These are phyloP conservation scores for Anomalospiza imberbis DNA, from an alignment of 2,797 vertebrate species.

Conservation along the genomic window DNA sequence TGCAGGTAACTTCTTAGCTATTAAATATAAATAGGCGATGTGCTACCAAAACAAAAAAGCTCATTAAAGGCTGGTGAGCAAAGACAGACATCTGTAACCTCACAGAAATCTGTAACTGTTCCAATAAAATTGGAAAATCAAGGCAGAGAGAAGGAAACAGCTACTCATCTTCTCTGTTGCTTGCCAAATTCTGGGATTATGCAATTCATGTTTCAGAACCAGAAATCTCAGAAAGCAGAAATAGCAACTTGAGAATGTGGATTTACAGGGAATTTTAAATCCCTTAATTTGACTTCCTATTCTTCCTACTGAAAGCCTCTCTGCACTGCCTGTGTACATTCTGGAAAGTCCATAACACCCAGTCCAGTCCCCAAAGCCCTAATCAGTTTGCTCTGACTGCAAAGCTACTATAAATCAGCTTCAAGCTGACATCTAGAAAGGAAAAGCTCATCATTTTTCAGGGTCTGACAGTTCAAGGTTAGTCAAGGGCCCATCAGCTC, in stretches of 20 bases:
- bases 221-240: background rate
- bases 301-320: background rate
- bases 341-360: background rate
- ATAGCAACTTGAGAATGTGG: background rate
- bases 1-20: background rate
- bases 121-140: background rate
- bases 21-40: background rate
- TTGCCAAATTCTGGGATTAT: background rate
- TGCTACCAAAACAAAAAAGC: background rate
- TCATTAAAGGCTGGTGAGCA: background rate
- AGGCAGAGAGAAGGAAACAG: background rate
- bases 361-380: background rate
- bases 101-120: background rate
- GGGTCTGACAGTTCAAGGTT: background rate
- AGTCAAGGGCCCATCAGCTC: background rate
- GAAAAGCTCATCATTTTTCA: background rate
- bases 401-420: slow-evolving; percentile 9
- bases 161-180: background rate
- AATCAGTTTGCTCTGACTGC: background rate
- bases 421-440: background rate
- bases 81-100: background rate
- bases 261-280: background rate
- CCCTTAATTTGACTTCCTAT: background rate
- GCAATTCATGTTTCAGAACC: background rate
- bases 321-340: background rate